Conservation (phyloP, 2,797 vertebrate species). For the Pangasius sanitwongsei region DNA sequence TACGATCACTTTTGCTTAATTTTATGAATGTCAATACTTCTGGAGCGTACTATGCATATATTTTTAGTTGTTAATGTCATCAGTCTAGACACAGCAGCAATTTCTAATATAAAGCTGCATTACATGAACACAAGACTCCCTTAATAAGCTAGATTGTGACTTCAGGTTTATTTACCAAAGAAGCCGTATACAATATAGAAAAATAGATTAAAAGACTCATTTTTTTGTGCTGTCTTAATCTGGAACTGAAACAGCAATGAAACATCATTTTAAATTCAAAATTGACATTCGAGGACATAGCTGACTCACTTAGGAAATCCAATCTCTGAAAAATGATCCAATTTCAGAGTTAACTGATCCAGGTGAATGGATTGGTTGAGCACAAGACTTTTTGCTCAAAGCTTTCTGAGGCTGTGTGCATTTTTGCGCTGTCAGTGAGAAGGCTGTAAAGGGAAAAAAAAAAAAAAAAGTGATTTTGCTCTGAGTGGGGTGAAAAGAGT, state of each 20-base stretch:
- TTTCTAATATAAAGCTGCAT: background rate
- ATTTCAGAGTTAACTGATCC: slow-evolving; percentile 10
- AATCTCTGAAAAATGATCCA: slow-evolving; percentile 2
- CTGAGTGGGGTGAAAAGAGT: background rate
- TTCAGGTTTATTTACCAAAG: background rate
- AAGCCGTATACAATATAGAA: background rate
- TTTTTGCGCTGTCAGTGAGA: background rate
- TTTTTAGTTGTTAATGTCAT: background rate
- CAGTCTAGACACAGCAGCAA: background rate
- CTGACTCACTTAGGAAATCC: background rate
- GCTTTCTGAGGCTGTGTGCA: background rate
- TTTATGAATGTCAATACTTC: background rate
- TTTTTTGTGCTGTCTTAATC: background rate
- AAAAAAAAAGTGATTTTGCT: slow-evolving; percentile 17
- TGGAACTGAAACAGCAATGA: background rate
- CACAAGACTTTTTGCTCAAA: background rate
- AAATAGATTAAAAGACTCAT: background rate
- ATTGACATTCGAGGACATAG: background rate
- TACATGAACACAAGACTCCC: background rate
- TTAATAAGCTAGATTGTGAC: background rate
- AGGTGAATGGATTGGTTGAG: background rate
- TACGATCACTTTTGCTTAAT: background rate
- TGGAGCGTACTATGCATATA: background rate
- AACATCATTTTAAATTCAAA: background rate
- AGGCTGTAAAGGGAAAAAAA: background rate